Evolutionary conservation across 2,113 vertebrate species (phyloP).

Genomic region (Mionectes macconnelli): DNA sequence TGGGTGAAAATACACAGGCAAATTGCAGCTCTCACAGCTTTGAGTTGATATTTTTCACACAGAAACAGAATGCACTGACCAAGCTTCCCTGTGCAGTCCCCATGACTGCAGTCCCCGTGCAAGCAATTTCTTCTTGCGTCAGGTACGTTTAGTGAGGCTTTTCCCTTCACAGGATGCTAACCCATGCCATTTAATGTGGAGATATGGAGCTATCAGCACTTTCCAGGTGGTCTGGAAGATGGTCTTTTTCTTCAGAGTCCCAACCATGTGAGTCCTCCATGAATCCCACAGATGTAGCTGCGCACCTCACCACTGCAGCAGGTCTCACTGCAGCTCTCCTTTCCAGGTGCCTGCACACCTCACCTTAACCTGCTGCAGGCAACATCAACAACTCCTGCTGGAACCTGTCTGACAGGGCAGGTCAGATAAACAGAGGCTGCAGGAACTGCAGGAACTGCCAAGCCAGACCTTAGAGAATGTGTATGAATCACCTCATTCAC

Average conservation of each 20-base stretch:
- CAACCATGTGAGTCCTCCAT: neutral
- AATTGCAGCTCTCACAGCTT: neutral
- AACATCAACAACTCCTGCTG: neutral
- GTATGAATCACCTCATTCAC: neutral
- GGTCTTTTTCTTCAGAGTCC: neutral
- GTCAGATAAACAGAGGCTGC: neutral
- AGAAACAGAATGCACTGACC: neutral
- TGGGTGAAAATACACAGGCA: neutral
- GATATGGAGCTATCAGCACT: neutral
- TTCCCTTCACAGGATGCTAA: neutral
- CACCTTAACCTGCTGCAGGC: neutral
- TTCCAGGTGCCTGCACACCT: neutral
- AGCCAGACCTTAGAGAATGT: neutral
- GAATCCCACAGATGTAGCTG: neutral
- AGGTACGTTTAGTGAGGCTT: neutral
- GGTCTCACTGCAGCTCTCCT: neutral
- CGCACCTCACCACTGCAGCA: neutral
- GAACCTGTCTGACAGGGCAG: neutral
- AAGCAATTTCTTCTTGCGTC: neutral
- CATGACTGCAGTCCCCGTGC: neutral
- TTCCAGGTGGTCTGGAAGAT: neutral
- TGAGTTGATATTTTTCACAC: neutral
- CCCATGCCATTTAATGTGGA: neutral
- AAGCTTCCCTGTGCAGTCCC: too few species aligned
- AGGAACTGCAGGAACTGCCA: neutral